Evolutionary conservation across 2,113 vertebrate genomes (phyloP).

Genomic region (Epinephelus moara): DNA sequence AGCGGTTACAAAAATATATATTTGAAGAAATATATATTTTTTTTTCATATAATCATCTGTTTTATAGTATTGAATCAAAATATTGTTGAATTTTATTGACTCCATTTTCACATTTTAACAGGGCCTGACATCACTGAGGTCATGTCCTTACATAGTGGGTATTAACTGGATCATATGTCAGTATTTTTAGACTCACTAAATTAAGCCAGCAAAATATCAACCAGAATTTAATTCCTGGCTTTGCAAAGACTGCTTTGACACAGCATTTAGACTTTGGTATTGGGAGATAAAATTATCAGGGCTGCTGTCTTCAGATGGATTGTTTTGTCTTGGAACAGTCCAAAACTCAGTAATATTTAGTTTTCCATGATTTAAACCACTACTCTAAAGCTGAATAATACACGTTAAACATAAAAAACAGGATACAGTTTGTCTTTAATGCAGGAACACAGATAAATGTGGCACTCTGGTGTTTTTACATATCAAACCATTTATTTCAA

Average conservation of each 20-base stretch:
- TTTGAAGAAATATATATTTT: neutral
- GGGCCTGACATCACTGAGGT: neutral
- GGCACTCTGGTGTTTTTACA: neutral
- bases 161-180: neutral
- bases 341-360: too few species aligned
- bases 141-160: neutral
- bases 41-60: neutral
- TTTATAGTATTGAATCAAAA: neutral
- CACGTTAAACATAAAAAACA: too few species aligned
- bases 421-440: too few species aligned
- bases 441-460: neutral
- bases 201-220: neutral
- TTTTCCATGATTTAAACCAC: too few species aligned
- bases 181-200: too few species aligned
- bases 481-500: neutral
- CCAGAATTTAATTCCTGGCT: too few species aligned
- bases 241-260: too few species aligned
- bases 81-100: neutral
- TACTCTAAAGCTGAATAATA: too few species aligned
- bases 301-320: too few species aligned
- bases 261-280: too few species aligned
- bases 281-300: too few species aligned
- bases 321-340: too few species aligned
- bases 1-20: neutral
- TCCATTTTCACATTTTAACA: constrained; percentile 5